Evolutionary conservation across 2,113 vertebrate species (phyloP).

Genomic region (Camelus dromedarius): DNA sequence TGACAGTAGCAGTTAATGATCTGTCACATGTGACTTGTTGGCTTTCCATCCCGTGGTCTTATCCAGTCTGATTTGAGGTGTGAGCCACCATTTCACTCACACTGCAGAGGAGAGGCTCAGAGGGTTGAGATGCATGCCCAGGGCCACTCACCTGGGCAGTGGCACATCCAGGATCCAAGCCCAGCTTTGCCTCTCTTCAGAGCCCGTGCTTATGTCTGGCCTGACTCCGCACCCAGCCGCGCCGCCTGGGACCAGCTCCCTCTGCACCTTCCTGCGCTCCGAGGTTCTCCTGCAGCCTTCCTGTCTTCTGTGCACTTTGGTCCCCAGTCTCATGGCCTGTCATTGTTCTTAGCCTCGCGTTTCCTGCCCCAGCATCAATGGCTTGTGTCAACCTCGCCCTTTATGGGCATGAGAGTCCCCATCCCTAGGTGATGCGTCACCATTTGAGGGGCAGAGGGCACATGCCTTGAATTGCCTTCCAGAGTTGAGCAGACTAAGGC

Average conservation of each 20-base stretch:
- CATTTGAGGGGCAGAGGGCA: neutral
- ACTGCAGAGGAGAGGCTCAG: neutral
- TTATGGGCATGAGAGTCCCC: accelerated
- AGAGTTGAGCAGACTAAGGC: neutral
- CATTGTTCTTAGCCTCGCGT: neutral
- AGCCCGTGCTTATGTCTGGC: accelerated
- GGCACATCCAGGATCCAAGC: neutral
- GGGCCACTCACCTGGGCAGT: neutral
- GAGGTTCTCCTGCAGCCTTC: accelerated
- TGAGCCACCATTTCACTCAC: accelerated
- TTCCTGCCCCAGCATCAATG: neutral
- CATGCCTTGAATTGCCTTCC: neutral
- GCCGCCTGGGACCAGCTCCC: neutral
- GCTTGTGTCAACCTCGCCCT: no score
- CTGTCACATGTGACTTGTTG: accelerated
- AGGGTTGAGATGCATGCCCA: neutral
- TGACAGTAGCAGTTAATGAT: accelerated
- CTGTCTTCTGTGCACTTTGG: neutral
- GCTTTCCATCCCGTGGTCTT: neutral
- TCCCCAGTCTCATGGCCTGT: neutral
- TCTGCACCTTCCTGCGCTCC: accelerated
- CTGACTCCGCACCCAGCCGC: accelerated
- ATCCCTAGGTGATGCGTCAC: no score
- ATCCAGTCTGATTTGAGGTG: neutral
- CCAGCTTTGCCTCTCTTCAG: neutral